Conservation (phyloP, 2,113 vertebrate genomes). For the Dolichotis patagonum region DNA sequence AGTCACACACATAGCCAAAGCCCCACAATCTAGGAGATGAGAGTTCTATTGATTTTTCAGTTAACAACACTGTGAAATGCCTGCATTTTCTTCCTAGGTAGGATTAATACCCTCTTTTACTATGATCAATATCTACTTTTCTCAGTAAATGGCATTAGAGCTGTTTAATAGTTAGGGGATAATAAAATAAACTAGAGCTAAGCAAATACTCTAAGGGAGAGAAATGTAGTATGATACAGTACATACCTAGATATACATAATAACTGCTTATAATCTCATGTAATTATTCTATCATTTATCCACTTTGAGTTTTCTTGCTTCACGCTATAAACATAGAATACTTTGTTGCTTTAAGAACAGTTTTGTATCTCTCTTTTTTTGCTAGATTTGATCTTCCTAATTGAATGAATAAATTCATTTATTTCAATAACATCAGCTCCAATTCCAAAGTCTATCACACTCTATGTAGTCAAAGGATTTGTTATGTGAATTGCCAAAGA, state of each 20-base stretch:
- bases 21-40: not conserved
- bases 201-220: not conserved
- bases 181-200: constrained; percentile 13
- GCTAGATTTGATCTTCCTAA: not conserved
- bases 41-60: constrained; percentile 43
- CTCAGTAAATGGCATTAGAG: constrained; percentile 4
- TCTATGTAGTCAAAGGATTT: not conserved
- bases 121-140: constrained; percentile 1
- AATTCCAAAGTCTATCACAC: not conserved
- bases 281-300: not conserved
- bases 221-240: not conserved
- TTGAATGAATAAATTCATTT: not conserved
- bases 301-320: not conserved
- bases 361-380: not conserved
- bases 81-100: constrained; percentile 9
- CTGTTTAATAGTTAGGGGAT: constrained; percentile 1
- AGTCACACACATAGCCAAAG: not conserved
- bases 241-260: not conserved
- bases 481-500: not conserved
- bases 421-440: not conserved
- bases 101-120: not conserved
- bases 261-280: not conserved
- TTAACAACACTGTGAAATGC: not conserved
- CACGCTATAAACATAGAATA: not conserved
- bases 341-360: not conserved